phyloP scores from a whole-genome alignment of 2,797 vertebrate species.

The Neostethus bicornis region DNA sequence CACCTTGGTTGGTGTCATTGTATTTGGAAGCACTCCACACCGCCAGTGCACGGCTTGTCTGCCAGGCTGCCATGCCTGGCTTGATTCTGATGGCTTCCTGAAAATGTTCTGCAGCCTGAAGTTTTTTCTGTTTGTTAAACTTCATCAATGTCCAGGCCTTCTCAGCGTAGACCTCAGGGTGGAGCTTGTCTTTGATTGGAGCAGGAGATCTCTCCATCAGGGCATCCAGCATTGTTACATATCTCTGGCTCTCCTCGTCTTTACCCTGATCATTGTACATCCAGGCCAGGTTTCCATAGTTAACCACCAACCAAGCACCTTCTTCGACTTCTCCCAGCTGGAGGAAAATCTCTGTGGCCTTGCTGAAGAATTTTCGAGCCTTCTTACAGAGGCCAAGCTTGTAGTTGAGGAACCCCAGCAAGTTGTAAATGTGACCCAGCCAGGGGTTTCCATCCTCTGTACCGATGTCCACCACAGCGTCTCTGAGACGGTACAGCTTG shows the following conservation, averaged over 20 bases:
- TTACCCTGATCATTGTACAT: no score
- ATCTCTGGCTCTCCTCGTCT: constrained; percentile 30
- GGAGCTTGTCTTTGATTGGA: no score
- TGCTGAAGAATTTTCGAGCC: constrained; percentile 37
- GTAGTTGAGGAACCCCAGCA: constrained; percentile 57
- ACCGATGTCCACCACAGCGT: no score
- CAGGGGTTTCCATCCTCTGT: no score
- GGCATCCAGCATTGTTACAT: constrained; percentile 36
- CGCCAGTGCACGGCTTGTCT: neutral
- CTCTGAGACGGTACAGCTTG: no score
- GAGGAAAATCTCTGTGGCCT: constrained; percentile 22
- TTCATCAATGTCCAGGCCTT: constrained; percentile 65
- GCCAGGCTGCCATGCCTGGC: no score
- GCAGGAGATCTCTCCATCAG: constrained; percentile 35
- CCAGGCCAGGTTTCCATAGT: no score
- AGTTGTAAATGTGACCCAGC: no score
- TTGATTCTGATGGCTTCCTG: constrained; percentile 52
- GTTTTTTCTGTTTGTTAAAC: constrained; percentile 7
- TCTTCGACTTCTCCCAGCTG: no score
- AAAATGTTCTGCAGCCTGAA: no score
- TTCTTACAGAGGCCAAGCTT: constrained; percentile 8
- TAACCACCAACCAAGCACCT: no score
- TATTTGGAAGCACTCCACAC: neutral
- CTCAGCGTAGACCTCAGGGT: constrained; percentile 55
- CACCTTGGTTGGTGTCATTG: rapidly evolving